A percentile compares a stretch with the other conserved stretches of the same genome.
Evolutionary conservation across 2,888 invertebrate species (phyloP).

Genomic region (Erpobdella octoculata): DNA sequence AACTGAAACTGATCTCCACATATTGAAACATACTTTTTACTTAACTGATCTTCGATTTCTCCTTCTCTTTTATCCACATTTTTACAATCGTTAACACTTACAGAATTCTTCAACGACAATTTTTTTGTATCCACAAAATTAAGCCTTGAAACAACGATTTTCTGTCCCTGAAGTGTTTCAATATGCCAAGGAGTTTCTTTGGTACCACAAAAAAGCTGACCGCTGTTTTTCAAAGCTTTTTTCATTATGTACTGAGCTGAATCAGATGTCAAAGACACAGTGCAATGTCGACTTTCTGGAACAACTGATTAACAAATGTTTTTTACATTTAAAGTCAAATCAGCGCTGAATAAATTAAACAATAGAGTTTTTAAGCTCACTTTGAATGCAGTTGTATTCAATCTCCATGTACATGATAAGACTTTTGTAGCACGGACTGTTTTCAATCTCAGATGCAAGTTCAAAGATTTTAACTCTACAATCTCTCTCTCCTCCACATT

Average conservation of each 20-base stretch:
- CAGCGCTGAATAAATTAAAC: neutral
- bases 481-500: neutral
- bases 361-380: too few species aligned
- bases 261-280: neutral
- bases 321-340: too few species aligned
- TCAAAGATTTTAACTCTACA: neutral
- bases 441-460: neutral
- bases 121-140: neutral
- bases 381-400: neutral
- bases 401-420: neutral
- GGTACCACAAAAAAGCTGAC: neutral
- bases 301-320: too few species aligned
- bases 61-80: too few species aligned
- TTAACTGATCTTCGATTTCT: neutral
- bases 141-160: neutral
- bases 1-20: neutral
- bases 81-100: too few species aligned
- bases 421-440: neutral
- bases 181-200: neutral
- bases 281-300: neutral
- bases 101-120: neutral
- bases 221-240: neutral
- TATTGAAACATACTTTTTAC: neutral
- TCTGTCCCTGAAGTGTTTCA: conserved; percentile 12
- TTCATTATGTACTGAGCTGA: neutral